phyloP scores from a whole-genome alignment of 2,888 invertebrate species.

The Cosmopolites sordidus region DNA sequence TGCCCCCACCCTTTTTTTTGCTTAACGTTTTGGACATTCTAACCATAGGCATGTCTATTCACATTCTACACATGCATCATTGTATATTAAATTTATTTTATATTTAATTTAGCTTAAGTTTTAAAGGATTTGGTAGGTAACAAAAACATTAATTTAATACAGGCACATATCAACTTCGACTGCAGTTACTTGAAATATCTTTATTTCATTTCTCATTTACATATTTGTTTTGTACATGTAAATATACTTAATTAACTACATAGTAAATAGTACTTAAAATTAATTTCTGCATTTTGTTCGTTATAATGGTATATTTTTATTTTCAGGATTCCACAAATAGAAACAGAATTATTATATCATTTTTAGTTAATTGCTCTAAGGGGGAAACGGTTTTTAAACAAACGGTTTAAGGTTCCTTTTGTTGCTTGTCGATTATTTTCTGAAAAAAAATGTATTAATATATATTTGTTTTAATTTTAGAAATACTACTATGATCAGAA shows the following conservation, averaged over 20 bases:
- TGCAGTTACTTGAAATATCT: neutral
- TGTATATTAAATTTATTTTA: no score
- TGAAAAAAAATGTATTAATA: neutral
- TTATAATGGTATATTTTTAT: neutral
- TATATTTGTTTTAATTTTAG: no score
- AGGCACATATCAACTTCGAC: no score
- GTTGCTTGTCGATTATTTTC: slow-evolving; percentile 1
- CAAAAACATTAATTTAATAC: no score
- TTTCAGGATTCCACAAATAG: neutral
- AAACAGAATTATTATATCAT: no score
- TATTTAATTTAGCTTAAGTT: no score
- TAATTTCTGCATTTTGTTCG: slow-evolving; percentile 12
- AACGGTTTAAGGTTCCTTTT: neutral
- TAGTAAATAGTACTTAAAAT: slow-evolving; percentile 11
- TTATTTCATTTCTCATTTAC: neutral
- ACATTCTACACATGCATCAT: no score
- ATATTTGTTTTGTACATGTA: slow-evolving; percentile 14
- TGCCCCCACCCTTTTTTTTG: no score
- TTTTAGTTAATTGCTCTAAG: neutral
- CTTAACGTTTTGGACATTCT: no score
- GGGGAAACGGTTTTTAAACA: neutral
- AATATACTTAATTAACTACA: slow-evolving; percentile 11
- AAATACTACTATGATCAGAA: no score
- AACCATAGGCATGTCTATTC: no score
- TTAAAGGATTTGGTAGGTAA: no score